Evolutionary conservation across 2,113 vertebrate species (phyloP).

Genomic region (Diglossa brunneiventris): DNA sequence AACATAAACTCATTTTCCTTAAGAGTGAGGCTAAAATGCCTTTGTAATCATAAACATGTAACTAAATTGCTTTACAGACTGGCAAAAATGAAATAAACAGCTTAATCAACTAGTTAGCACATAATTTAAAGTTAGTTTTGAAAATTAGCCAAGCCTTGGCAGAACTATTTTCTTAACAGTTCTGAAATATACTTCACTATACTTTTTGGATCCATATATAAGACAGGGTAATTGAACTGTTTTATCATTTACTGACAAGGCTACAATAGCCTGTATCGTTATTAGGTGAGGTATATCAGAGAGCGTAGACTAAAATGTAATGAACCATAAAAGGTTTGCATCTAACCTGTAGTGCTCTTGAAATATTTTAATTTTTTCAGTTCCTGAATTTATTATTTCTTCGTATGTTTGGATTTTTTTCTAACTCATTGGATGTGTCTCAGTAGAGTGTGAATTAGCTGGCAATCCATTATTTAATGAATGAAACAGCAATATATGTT

Average conservation of each 20-base stretch:
- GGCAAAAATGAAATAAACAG: background rate
- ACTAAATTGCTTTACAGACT: background rate
- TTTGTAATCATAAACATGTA: background rate
- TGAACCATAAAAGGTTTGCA: slow-evolving; percentile 60
- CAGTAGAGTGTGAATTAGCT: slow-evolving; percentile 39
- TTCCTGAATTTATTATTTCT: slow-evolving; percentile 49
- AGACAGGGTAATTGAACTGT: slow-evolving; percentile 55
- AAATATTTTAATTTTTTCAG: slow-evolving; percentile 48
- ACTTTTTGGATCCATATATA: slow-evolving; percentile 13
- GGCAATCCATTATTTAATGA: slow-evolving; percentile 49
- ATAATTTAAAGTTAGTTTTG: background rate
- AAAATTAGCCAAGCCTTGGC: slow-evolving; percentile 8
- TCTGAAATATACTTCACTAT: background rate
- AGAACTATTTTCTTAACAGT: background rate
- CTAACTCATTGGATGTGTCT: background rate
- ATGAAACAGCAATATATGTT: slow-evolving; percentile 25
- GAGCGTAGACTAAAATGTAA: slow-evolving; percentile 65
- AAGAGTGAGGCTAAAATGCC: background rate
- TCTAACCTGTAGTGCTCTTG: slow-evolving; percentile 36
- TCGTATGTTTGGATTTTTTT: background rate
- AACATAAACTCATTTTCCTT: background rate
- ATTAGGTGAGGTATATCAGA: slow-evolving; percentile 55
- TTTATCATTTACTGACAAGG: slow-evolving; percentile 63
- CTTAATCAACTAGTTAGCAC: background rate
- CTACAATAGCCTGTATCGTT: slow-evolving; percentile 20